Evolutionary conservation across 53 echinoderm and acorn worm genomes (phyloP), one percentile per base, ranked within the genome.

Genomic region (Zoroaster sp.): DNA sequence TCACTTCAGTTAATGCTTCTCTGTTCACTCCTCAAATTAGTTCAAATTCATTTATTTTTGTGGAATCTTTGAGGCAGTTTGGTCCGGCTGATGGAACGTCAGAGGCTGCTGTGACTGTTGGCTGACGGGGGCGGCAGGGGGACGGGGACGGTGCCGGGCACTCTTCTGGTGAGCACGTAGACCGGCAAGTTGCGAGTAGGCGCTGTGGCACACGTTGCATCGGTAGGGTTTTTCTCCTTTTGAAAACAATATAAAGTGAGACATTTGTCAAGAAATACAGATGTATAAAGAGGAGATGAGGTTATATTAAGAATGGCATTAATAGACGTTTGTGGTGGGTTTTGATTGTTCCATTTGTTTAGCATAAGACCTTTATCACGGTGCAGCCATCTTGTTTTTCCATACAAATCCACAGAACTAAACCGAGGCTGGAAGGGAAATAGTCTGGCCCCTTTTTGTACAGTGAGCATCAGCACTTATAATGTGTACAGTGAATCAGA

Each of bases 161-260:
- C 98, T 98, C 88, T 98, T 98, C 88, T 98, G 98, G 40, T 98
- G 98, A 37, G 98, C 98, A 1, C 98, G 93, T 10, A 98, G 93
- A 3, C 98, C 98, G 23, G 98, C 98, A 10, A 98, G 91, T 76
- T 98, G 98, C 18, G 98, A 98, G 91, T 98, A 98, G 4, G 98
- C 98, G 46, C 98, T 98, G 82, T 98, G 95, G 67, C 98, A 98
- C 3, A 98, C 98, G 49, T 93, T 89, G 66, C 98, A 98, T 38
- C 95, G 90, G 76, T 98, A 98, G 0, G 98, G 98, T 78, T 98
- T 98, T 80, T 98, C 98, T 40, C 98, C 98, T 98, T 75, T 5
- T 86, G 25, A 45, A 4, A 83, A 36, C 44, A 33, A 40, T 68
- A 76, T 35, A n/a, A 66, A 37, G 3, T 18, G 18, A 68, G 5